phyloP scores from a whole-genome alignment of 2,888 invertebrate genomes.

The Pseudococcus viburni region DNA sequence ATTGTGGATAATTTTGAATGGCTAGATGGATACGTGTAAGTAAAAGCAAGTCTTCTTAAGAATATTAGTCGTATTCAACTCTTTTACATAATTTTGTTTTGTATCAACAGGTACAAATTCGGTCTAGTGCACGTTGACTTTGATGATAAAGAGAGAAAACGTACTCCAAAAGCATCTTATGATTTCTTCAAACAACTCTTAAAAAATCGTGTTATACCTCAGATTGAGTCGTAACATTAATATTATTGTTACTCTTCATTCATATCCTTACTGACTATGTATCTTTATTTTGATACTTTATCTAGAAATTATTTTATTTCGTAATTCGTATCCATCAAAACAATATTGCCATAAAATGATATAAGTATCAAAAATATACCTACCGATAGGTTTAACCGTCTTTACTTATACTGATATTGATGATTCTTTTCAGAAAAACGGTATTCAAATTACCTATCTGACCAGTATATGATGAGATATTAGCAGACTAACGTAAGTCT shows the following conservation, averaged over 20 bases:
- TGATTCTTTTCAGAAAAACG: too few species aligned
- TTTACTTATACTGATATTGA: too few species aligned
- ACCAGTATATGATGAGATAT: too few species aligned
- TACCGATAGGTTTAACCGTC: too few species aligned
- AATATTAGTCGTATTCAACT: not conserved
- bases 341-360: too few species aligned
- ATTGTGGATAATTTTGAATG: constrained; percentile 89
- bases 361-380: too few species aligned
- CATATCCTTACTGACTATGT: not conserved
- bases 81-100: too few species aligned
- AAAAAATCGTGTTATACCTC: constrained; percentile 70
- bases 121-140: constrained; percentile 83
- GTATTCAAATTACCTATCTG: too few species aligned
- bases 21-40: constrained; percentile 82
- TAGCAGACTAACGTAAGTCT: too few species aligned
- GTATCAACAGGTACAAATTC: constrained; percentile 76
- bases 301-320: too few species aligned
- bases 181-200: constrained; percentile 75
- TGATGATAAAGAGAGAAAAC: constrained; percentile 77
- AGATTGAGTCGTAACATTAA: not conserved
- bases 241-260: not conserved
- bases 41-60: not conserved
- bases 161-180: constrained; percentile 80
- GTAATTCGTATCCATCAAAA: too few species aligned
- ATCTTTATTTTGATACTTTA: not conserved